These are phyloP conservation scores for Psophia crepitans DNA, from an alignment of 2,113 vertebrate genomes.

Conservation along the genomic window DNA sequence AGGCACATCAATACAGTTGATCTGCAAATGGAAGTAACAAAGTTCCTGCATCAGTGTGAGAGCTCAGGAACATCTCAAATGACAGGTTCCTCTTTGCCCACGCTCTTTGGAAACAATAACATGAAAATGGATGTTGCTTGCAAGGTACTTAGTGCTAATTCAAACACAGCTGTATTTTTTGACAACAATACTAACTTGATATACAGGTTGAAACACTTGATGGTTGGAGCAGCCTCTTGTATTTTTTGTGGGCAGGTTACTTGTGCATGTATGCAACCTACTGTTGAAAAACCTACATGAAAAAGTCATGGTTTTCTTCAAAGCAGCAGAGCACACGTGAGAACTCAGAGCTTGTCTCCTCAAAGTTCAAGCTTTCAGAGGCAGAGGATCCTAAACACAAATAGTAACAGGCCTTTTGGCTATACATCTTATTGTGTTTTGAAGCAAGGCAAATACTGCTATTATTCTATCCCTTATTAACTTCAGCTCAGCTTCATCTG, in stretches of 20 bases:
- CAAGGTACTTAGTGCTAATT: constrained; percentile 75
- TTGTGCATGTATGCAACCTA: not conserved
- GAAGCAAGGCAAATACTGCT: not conserved
- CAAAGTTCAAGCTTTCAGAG: not conserved
- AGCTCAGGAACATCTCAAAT: constrained; percentile 72
- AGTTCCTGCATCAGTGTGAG: constrained; percentile 91
- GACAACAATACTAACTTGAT: not conserved
- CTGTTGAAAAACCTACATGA: not conserved
- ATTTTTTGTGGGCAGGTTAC: not conserved
- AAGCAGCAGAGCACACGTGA: not conserved
- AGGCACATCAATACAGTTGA: constrained; percentile 97
- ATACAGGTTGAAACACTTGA: not conserved
- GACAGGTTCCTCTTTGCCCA: constrained; percentile 75
- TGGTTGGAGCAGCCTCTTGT: not conserved
- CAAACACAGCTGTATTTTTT: not conserved
- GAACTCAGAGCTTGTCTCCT: not conserved
- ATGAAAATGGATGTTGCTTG: constrained; percentile 95
- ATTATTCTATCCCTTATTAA: not conserved
- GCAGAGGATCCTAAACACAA: not conserved
- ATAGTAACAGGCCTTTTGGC: not conserved
- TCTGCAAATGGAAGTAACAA: constrained; percentile 96
- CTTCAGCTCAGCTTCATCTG: not conserved
- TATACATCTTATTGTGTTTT: not conserved
- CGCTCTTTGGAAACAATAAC: constrained; percentile 87
- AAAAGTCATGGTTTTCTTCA: not conserved